Evolutionary conservation across 2,888 invertebrate species (phyloP), one percentile per base, ranked within the genome.

Genomic region (Papilio protenor): DNA sequence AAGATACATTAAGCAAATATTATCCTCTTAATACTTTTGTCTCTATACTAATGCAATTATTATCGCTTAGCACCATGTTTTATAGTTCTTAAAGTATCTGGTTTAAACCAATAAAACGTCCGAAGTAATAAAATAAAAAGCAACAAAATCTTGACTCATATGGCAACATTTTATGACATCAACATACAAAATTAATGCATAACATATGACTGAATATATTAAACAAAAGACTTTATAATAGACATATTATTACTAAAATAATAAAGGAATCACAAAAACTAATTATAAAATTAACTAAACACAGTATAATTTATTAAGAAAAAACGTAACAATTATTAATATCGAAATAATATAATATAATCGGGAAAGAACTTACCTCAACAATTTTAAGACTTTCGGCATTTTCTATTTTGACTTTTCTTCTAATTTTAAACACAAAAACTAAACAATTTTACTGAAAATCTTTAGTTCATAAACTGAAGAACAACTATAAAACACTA

Each of bases 81-180:
- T 40, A 40, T n/a, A 45, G 45, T 21, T 6, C 27, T 64, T 33
- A 5, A 16, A 61, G 6, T 4, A 21, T 61, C 61, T 61, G 27
- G 8, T 27, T 27, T 21, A 45, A 45, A 69, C 11, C n/a, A 45
- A 69, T 69, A 69, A 66, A 66, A 66, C 45, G 40, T 66, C 66
- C 14, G 1, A 21, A 66, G 1, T 66, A n/a, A 66, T 66, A 66
- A 45, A 45, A 45, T 66, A 10, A 45, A 69, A 45, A 69, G 66
- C 45, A 21, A 45, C 66, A 45, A 69, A 45, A 69, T 21, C 66
- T 69, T 18, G 66, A 18, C 64, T 64, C 33, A 64, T 18, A 33
- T 2, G 57, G 10, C 21, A 59, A n/a, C 66, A 40, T 40, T 69
- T 12, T 45, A 21, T 69, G 66, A 21, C 66, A 66, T 69, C 21